A percentile compares a stretch with the other conserved stretches of the same genome.
These are phyloP conservation scores for Lagopus leucura DNA, from an alignment of 2,113 vertebrate genomes.

Conservation along the genomic window DNA sequence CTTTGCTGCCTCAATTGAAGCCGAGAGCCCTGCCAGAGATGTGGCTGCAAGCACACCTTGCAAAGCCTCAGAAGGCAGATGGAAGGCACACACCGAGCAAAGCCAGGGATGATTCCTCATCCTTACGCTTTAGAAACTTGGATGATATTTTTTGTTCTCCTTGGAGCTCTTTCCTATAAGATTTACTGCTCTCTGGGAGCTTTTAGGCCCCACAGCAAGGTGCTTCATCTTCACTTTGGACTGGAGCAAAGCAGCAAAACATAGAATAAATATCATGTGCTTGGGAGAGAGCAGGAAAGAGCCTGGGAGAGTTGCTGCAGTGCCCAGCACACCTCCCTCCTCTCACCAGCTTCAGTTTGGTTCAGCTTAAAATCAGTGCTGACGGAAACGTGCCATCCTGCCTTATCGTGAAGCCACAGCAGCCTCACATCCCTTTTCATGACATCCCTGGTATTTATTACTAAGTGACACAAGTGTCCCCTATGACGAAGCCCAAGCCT, in stretches of 20 bases:
- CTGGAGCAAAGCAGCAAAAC: not conserved
- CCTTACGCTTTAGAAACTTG: not conserved
- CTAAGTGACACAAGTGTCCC: not conserved
- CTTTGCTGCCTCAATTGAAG: not conserved
- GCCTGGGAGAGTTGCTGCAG: not conserved
- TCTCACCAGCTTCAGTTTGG: not conserved
- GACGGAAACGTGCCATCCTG: not conserved
- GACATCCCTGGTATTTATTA: not conserved
- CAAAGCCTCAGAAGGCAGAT: not conserved
- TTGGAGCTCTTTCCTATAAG: not conserved
- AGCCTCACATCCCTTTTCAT: constrained; percentile 19
- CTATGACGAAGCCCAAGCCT: not conserved
- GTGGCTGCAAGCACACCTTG: not conserved
- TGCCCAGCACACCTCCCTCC: not conserved
- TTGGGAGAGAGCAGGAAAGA: not conserved
- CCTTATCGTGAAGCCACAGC: not conserved
- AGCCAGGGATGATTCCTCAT: not conserved
- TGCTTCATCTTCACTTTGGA: not conserved
- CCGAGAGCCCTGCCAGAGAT: not conserved
- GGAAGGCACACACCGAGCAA: not conserved
- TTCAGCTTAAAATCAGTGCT: not conserved
- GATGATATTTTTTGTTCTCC: not conserved
- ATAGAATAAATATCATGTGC: accelerated
- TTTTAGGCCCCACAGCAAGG: not conserved
- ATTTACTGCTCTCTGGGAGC: not conserved